Evolutionary conservation across 2,113 vertebrate species (phyloP), one percentile per base, ranked within the genome.

Genomic region (Polypterus bichir): DNA sequence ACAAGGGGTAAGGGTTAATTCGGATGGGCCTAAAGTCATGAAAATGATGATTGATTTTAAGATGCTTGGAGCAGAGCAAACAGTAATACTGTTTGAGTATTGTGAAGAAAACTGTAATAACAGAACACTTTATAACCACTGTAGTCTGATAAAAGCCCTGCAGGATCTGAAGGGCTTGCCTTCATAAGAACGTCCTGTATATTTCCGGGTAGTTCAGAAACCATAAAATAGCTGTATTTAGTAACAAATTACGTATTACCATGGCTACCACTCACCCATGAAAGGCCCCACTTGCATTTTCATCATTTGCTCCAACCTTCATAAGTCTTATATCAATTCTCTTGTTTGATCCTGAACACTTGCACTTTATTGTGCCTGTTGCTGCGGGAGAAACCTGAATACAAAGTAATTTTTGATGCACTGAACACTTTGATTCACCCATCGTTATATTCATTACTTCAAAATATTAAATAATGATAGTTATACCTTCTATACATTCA

Each of bases 31-130:
- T 27, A 27, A 27, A 58, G 56, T 44, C 27, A 7, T 58, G 5
- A 58, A 58, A 45, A 44, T 58, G 44, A 58, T 58, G 56, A 45
- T 58, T 58, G n/a, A 58, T 58, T 58, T 45, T 6, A 58, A 44
- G 44, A 4, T 45, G 27, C 44, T 56, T n/a, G 56, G 56, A 58
- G 44, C 44, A 27, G 27, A 27, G 27, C 27, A 27, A 27, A 27
- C 27, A 27, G 27, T 27, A 58, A 44, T 45, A 44, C 7, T 58
- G 44, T 58, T 58, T 58, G 9, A 45, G 56, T 5, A 58, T 45
- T 45, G 27, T 45, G n/a, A 27, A 58, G 8, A 7, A 58, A 44
- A 5, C 8, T 5, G 46, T 45, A 45, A 5, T 44, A 58, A 58
- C n/a, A 44, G 56, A 27, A 27, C 27, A 27, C 27, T 27, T 27